Conservation (phyloP, 2,797 vertebrate species). For the Halcyon chelicuti region DNA sequence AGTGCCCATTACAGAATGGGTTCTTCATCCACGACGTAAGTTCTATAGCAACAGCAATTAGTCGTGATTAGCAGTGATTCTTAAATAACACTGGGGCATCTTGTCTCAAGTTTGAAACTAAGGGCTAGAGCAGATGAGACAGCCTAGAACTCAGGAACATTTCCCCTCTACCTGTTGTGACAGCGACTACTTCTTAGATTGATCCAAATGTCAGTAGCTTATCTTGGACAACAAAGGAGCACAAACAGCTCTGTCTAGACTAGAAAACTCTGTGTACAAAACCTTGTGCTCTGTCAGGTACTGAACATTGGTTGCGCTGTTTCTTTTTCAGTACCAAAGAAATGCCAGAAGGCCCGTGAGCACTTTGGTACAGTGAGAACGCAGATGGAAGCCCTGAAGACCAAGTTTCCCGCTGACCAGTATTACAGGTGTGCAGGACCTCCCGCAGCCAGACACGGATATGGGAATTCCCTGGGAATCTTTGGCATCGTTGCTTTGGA, state of each 20-base stretch:
- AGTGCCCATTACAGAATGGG: not conserved
- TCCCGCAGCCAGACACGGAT: not conserved
- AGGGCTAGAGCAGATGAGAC: not conserved
- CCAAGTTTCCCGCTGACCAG: constrained; percentile 93
- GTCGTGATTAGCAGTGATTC: not conserved
- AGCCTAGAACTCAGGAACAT: not conserved
- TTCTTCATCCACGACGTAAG: not conserved
- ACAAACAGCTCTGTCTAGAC: accelerated
- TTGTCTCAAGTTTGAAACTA: not conserved
- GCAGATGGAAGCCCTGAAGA: constrained; percentile 91
- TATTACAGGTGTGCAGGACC: constrained; percentile 90
- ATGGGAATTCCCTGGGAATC: not conserved
- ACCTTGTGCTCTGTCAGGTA: not conserved
- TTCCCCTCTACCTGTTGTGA: not conserved
- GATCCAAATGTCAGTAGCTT: not conserved
- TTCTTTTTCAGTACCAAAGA: constrained; percentile 88
- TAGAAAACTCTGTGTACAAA: not conserved
- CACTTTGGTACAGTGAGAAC: constrained; percentile 88
- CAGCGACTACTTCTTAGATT: not conserved
- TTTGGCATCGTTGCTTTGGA: not conserved
- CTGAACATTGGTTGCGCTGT: not conserved
- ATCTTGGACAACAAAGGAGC: not conserved
- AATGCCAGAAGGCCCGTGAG: constrained; percentile 91
- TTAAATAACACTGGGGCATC: not conserved
- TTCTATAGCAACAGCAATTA: not conserved